A percentile compares a stretch with the other conserved stretches of the same genome.
Evolutionary conservation across 2,888 invertebrate genomes (phyloP).

Genomic region (Hirtodrosophila confusa): DNA sequence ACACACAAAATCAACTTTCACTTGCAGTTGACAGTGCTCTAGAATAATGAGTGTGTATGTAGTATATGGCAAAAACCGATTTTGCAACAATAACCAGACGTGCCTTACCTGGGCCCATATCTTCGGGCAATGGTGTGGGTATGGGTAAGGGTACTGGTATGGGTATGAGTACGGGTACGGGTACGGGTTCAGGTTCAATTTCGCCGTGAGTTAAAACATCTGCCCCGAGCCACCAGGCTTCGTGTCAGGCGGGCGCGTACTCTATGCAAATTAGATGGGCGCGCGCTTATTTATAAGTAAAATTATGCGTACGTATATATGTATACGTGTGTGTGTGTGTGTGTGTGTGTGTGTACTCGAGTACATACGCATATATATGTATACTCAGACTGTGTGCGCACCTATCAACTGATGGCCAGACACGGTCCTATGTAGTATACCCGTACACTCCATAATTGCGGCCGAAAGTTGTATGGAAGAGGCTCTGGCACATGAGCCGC

Average conservation of each 20-base stretch:
- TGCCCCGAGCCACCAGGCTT: constrained; percentile 57
- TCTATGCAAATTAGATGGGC: constrained; percentile 78
- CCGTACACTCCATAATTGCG: constrained; percentile 62
- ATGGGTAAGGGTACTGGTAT: constrained; percentile 6
- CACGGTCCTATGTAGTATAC: constrained; percentile 11
- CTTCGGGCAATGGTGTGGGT: constrained; percentile 4
- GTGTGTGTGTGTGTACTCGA: no score
- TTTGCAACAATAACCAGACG: constrained; percentile 24
- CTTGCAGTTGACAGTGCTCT: constrained; percentile 33
- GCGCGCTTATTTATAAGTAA: constrained; percentile 73
- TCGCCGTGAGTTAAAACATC: constrained; percentile 70
- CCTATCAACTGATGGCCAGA: constrained; percentile 41
- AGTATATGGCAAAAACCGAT: not conserved
- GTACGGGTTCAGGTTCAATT: constrained; percentile 28
- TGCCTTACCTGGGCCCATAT: constrained; percentile 38
- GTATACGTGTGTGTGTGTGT: not conserved
- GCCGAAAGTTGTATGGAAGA: constrained; percentile 55
- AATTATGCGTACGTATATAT: constrained; percentile 64
- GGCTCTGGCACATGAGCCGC: constrained; percentile 70
- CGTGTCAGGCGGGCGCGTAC: constrained; percentile 31
- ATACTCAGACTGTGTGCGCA: constrained; percentile 9
- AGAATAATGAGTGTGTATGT: not conserved
- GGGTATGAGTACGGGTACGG: not conserved
- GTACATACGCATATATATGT: not conserved
- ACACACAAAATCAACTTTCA: constrained; percentile 35